These are phyloP conservation scores for Petrosia ficiformis DNA, from an alignment of 37 sponge, comb jelly and placozoan species.

Conservation along the genomic window DNA sequence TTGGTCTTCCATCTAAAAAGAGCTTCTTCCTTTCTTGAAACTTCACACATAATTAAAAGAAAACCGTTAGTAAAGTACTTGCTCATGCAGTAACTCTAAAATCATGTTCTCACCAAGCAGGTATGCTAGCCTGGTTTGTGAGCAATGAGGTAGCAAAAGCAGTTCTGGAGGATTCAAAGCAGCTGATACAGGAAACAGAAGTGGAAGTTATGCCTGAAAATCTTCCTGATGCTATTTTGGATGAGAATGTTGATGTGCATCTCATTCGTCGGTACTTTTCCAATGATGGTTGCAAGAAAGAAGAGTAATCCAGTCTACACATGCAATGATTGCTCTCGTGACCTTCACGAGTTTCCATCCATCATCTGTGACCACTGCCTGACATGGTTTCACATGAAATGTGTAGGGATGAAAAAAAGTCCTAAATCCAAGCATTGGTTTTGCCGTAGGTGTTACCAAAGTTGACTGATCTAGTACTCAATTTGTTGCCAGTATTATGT, in stretches of 20 bases:
- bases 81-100: too few relatives aligned
- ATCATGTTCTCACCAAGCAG: neutral
- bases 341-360: constrained; percentile 1
- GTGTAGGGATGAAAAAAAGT: neutral
- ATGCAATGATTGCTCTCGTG: constrained; percentile 20
- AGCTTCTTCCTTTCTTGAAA: neutral
- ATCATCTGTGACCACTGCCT: constrained; percentile 15
- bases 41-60: neutral
- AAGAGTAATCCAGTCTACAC: constrained; percentile 11
- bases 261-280: constrained; percentile 16
- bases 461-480: neutral
- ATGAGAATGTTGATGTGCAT: constrained; percentile 29
- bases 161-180: neutral
- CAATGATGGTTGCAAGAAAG: constrained; percentile 30
- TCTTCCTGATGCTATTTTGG: constrained; percentile 15
- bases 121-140: constrained; percentile 22
- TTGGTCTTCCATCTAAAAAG: neutral
- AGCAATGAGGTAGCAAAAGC: neutral
- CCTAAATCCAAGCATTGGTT: constrained; percentile 24
- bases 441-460: constrained; percentile 9
- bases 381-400: constrained; percentile 9
- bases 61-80: neutral
- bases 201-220: constrained; percentile 20
- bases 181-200: constrained; percentile 4
- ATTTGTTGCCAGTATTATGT: neutral